phyloP scores from a whole-genome alignment of 2,888 invertebrate genomes.

The Tipula unca region DNA sequence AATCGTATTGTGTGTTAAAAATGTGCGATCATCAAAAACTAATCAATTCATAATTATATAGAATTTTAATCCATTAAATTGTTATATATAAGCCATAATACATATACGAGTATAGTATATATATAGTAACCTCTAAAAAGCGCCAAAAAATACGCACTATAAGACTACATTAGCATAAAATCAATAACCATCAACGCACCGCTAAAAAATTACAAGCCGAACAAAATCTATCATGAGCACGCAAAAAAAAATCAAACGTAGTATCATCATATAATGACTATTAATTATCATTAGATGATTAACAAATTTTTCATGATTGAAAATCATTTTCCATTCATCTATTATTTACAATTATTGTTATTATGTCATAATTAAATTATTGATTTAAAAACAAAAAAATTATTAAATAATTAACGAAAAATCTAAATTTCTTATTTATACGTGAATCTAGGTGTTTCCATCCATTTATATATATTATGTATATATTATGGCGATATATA shows the following conservation, averaged over 20 bases:
- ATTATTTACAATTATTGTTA: too few species aligned
- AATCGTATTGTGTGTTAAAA: not conserved
- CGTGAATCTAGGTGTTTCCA: not conserved
- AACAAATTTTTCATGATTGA: not conserved
- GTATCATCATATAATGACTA: not conserved
- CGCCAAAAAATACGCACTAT: not conserved
- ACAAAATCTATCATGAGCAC: not conserved
- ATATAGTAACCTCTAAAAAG: not conserved
- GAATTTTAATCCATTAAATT: not conserved
- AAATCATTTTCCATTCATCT: not conserved
- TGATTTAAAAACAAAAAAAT: not conserved
- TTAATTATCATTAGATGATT: not conserved
- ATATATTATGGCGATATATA: not conserved
- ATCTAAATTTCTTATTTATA: not conserved
- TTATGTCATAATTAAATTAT: not conserved
- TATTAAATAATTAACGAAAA: not conserved
- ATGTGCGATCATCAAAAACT: not conserved
- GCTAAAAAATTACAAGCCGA: not conserved
- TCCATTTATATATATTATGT: not conserved
- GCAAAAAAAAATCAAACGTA: not conserved
- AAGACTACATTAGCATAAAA: not conserved
- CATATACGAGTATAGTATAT: not conserved
- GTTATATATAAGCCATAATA: too few species aligned
- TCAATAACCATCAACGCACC: not conserved
- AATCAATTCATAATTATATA: not conserved